Evolutionary conservation across 2,797 vertebrate genomes (phyloP).

Genomic region (Coendou prehensilis): DNA sequence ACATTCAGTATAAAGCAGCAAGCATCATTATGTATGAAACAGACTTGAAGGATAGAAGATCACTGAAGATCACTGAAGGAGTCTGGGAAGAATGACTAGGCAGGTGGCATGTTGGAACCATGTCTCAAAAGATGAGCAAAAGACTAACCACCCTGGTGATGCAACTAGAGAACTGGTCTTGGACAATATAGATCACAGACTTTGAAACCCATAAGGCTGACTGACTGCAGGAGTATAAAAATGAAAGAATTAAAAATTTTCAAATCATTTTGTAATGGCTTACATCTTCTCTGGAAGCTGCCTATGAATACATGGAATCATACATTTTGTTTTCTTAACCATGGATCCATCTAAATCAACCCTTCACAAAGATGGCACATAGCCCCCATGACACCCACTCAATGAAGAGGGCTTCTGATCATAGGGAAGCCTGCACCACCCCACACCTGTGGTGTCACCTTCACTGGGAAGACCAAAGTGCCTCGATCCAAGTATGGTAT

Average conservation of each 20-base stretch:
- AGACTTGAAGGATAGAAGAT: not conserved
- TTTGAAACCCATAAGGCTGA: not conserved
- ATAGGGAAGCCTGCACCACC: not conserved
- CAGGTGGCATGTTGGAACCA: not conserved
- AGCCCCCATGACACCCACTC: not conserved
- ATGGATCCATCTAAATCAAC: not conserved
- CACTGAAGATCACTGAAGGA: not conserved
- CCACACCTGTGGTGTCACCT: not conserved
- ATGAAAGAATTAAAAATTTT: constrained; percentile 17
- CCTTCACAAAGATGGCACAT: not conserved
- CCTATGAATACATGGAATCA: not conserved
- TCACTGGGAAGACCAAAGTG: not conserved
- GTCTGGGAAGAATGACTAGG: not conserved
- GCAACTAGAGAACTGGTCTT: not conserved
- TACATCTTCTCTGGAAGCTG: not conserved
- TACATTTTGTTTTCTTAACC: not conserved
- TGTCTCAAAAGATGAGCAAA: constrained; percentile 32
- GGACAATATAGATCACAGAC: not conserved
- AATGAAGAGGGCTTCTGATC: not conserved
- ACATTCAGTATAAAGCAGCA: not conserved
- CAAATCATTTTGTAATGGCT: not conserved
- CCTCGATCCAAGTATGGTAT: not conserved
- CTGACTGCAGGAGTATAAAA: not conserved
- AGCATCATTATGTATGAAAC: not conserved
- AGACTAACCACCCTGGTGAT: not conserved